Percentiles rank a stretch among this genome's conserved stretches.
Conservation (phyloP, 2,888 invertebrate genomes). For the Dynastes grantii region DNA sequence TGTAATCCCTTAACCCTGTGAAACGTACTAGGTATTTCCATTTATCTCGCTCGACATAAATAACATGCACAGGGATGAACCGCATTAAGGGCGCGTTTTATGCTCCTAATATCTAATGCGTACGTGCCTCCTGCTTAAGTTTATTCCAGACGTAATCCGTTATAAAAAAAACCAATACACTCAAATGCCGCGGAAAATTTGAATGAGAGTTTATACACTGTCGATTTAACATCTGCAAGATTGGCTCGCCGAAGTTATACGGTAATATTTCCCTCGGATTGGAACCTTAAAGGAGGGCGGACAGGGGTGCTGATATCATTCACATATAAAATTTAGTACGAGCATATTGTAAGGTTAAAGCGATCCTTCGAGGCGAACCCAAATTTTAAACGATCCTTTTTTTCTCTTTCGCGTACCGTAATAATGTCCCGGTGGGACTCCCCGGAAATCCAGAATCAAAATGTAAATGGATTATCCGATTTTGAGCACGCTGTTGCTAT, state of each 20-base stretch:
- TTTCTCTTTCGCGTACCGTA: constrained; percentile 2
- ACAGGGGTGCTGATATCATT: constrained; percentile 41
- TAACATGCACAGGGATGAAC: neutral
- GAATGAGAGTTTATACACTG: constrained; percentile 41
- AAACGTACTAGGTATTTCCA: neutral
- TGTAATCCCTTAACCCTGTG: neutral
- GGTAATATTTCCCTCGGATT: constrained; percentile 42
- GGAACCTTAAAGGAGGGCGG: constrained; percentile 37
- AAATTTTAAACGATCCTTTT: constrained; percentile 41
- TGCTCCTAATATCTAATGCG: constrained; percentile 26
- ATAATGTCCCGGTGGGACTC: too few species aligned
- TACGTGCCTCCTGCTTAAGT: constrained; percentile 30
- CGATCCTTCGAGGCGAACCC: constrained; percentile 39
- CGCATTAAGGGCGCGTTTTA: constrained; percentile 4
- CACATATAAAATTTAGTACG: constrained; percentile 47
- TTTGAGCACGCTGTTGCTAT: too few species aligned
- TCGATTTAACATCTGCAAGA: constrained; percentile 44
- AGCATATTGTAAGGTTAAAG: constrained; percentile 45
- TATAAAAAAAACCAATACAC: constrained; percentile 46
- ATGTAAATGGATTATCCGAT: too few species aligned
- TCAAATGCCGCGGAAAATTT: constrained; percentile 44
- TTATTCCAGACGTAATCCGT: constrained; percentile 33
- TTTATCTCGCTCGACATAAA: neutral
- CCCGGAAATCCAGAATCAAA: too few species aligned
- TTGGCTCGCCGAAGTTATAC: constrained; percentile 45